These are phyloP conservation scores for Marronus borbonicus DNA, from an alignment of 2,888 invertebrate species.

Conservation along the genomic window DNA sequence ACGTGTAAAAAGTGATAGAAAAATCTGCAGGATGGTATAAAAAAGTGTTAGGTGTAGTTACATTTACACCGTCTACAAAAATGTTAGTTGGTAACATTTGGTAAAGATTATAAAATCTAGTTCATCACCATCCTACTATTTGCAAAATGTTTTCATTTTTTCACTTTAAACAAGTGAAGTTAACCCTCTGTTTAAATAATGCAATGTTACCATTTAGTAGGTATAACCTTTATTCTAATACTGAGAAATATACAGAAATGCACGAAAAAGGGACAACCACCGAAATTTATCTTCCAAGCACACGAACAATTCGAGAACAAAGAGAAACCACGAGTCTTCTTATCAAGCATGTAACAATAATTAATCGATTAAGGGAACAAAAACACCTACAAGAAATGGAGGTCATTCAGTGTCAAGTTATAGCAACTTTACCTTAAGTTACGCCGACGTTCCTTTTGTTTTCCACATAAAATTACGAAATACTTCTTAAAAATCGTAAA, in stretches of 20 bases:
- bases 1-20: too few relatives aligned
- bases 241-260: background rate
- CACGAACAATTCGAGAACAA: constrained; percentile 36
- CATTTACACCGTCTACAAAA: too few relatives aligned
- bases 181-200: too few relatives aligned
- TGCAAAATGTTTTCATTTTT: too few relatives aligned
- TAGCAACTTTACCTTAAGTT: constrained; percentile 35
- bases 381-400: constrained; percentile 45
- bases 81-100: too few relatives aligned
- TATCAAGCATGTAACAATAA: constrained; percentile 47
- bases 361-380: constrained; percentile 47
- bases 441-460: constrained; percentile 26
- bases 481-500: constrained; percentile 46
- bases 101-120: too few relatives aligned
- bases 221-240: background rate
- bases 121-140: too few relatives aligned
- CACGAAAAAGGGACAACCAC: constrained; percentile 18
- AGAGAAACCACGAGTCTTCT: constrained; percentile 40
- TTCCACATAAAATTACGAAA: constrained; percentile 24
- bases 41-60: too few relatives aligned
- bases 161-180: too few relatives aligned
- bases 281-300: constrained; percentile 26
- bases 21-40: too few relatives aligned
- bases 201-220: background rate
- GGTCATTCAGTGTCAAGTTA: constrained; percentile 40